Base-by-base conservation (phyloP, 2,113 vertebrate genomes). In the Mobula birostris region DNA sequence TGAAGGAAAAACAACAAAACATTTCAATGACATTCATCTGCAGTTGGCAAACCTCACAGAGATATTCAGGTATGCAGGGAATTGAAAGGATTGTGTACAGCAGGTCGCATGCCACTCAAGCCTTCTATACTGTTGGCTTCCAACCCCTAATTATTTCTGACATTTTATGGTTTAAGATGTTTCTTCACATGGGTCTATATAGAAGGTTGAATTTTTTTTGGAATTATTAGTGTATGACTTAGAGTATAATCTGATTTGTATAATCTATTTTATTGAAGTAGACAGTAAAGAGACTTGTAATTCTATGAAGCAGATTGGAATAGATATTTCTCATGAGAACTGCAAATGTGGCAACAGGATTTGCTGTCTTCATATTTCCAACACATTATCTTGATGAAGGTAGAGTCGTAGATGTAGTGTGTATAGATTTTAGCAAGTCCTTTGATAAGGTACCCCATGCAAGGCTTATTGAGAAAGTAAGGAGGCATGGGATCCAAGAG, bases 11-110 rank as follows among this genome's bases (percentile, higher is more conserved):
- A 68, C 85, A 0, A 91, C 61, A 76, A 36, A 24, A 8, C 48
- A 36, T 48, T 94, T 94, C 80, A 94, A 74, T 78, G 80, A 63
- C 68, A 61, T 94, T 40, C 40, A 88, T 48, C 32, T 76, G 7
- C 56, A 32, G 17, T 40, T 94, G 14, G 83, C 68, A 63, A 90
- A 87, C 36, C 85, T 91, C 68, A 83, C 32, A 15, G 74, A 17
- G 7, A 36, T 56, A n/a, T 92, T 94, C 74, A 79, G 70, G 94
- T 94, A 36, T 24, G 72, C 7, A 66, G 15, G 40, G 68, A 74
- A 74, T 3, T 32, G 3, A 68, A 36, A 14, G n/a, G 32, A 5
- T 24, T 92, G 82, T 27, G 82, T 7, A 56, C 80, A 48, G 40
- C 36, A 83, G 79, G 82, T 21, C 27, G 24, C 48, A 24, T 48